A percentile compares a stretch with the other conserved stretches of the same genome.
Evolutionary conservation across 2,888 invertebrate species (phyloP).

Genomic region (Lamellibrachia columna): DNA sequence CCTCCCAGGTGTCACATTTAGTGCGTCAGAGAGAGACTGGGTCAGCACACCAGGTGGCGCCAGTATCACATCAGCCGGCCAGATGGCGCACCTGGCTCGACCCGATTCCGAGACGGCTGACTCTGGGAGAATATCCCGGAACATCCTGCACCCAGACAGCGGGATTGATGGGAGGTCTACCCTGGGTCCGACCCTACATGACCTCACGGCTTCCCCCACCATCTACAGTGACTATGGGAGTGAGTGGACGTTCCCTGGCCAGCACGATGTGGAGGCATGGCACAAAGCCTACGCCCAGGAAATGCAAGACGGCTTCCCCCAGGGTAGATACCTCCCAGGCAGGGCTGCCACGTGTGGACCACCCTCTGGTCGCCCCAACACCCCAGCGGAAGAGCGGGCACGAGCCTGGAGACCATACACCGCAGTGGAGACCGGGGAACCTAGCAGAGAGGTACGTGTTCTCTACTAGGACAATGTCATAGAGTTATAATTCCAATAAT

Average conservation of each 20-base stretch:
- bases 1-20: background rate
- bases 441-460: background rate
- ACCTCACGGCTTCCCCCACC: slow-evolving; percentile 17
- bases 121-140: background rate
- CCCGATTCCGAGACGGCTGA: background rate
- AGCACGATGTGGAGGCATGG: background rate
- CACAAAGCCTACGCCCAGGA: background rate
- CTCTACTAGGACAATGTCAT: too few species aligned
- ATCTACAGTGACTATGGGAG: slow-evolving; percentile 30
- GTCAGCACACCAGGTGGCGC: background rate
- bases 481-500: too few species aligned
- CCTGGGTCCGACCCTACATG: slow-evolving; percentile 48
- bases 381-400: background rate
- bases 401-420: background rate
- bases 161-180: background rate
- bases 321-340: background rate
- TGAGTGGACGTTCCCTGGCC: slow-evolving; percentile 29
- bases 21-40: background rate
- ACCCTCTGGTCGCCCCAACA: background rate
- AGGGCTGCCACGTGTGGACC: background rate
- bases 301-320: background rate
- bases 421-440: background rate
- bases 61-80: background rate
- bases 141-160: background rate
- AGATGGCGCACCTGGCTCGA: background rate